A percentile compares a stretch with the other conserved stretches of the same genome.
Conservation (phyloP, 2,113 vertebrate genomes). For the Pluvianellus socialis region DNA sequence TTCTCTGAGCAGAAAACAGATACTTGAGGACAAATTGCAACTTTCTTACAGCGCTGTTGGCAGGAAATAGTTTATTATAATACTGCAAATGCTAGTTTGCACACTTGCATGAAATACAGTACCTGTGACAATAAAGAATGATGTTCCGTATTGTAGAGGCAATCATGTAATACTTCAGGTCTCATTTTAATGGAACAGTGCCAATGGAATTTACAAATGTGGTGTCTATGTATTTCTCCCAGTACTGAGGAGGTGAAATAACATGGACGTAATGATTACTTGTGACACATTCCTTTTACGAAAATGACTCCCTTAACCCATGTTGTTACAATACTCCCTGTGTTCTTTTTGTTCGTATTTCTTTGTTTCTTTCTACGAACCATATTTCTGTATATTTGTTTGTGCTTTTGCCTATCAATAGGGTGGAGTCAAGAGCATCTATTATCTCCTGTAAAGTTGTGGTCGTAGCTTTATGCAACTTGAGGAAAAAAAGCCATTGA, state of each 20-base stretch:
- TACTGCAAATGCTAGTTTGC: neutral
- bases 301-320: neutral
- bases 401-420: neutral
- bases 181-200: neutral
- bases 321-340: neutral
- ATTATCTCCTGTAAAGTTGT: neutral
- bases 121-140: neutral
- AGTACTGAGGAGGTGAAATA: neutral
- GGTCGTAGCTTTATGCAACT: neutral
- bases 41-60: neutral
- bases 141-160: neutral
- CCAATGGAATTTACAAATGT: conserved; percentile 31
- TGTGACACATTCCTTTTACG: neutral
- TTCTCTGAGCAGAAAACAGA: neutral
- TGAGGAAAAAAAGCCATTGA: neutral
- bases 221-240: conserved; percentile 15
- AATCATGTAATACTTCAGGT: neutral
- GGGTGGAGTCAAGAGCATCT: neutral
- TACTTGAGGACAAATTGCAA: neutral
- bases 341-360: neutral
- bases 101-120: neutral
- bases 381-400: neutral
- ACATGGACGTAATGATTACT: conserved; percentile 15
- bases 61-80: neutral
- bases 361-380: neutral